phyloP scores from a whole-genome alignment of 1,140 invertebrate genomes.

The Ostrea edulis region DNA sequence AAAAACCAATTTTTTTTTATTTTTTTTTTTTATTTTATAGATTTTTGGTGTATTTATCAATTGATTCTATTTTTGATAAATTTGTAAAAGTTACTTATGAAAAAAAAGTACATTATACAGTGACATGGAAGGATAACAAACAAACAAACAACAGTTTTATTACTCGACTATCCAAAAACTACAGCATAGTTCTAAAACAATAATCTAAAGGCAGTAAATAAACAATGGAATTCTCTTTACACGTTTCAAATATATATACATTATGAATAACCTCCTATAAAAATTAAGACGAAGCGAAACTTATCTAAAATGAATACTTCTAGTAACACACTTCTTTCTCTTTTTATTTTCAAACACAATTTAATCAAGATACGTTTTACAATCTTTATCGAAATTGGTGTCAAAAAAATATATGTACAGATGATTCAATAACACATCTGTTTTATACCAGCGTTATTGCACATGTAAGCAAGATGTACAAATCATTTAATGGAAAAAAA shows the following conservation, averaged over 20 bases:
- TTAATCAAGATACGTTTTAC: no score
- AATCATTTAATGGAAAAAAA: not conserved
- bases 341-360: no score
- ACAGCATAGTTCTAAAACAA: not conserved
- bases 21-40: no score
- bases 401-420: not conserved
- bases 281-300: not conserved
- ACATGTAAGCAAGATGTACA: not conserved
- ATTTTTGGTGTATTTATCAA: not conserved
- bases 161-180: not conserved
- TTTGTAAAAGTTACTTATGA: not conserved
- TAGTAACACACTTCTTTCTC: no score
- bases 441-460: not conserved
- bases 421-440: not conserved
- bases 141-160: no score
- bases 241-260: not conserved
- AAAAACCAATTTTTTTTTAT: no score
- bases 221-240: not conserved
- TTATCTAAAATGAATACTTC: no score
- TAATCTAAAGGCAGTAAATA: not conserved
- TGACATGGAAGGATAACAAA: not conserved
- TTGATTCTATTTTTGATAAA: not conserved
- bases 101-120: not conserved
- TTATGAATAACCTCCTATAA: not conserved
- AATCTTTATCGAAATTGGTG: not conserved